A percentile compares a stretch with the other conserved stretches of the same genome.
Evolutionary conservation across 2,113 vertebrate genomes (phyloP).

Genomic region (Nesogale talazaci): DNA sequence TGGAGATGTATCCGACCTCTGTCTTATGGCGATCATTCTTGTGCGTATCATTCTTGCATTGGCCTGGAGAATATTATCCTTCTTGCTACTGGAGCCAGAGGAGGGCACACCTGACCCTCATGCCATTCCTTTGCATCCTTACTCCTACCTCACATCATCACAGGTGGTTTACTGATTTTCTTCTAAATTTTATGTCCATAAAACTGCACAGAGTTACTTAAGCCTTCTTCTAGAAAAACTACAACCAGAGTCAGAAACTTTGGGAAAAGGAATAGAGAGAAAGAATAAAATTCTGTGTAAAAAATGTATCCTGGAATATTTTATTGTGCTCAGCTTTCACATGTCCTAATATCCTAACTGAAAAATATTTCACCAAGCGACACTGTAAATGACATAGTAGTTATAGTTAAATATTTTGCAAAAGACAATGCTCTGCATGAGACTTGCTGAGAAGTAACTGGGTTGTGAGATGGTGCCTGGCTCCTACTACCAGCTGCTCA

Average conservation of each 20-base stretch:
- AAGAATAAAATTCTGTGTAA: background rate
- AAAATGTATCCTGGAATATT: conserved; percentile 14
- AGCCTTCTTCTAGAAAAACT: background rate
- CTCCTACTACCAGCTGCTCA: no score
- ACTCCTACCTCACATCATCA: background rate
- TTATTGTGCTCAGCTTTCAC: background rate
- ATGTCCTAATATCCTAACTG: conserved; percentile 38
- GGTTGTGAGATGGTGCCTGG: no score
- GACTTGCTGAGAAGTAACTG: no score
- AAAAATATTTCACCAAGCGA: background rate
- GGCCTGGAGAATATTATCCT: background rate
- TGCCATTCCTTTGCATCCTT: background rate
- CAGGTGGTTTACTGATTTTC: conserved; percentile 20
- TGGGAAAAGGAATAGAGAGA: background rate
- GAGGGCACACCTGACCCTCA: background rate
- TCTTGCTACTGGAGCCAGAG: background rate
- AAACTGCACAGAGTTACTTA: background rate
- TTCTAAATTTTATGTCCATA: background rate
- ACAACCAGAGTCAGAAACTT: background rate
- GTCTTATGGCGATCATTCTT: no score
- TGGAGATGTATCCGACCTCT: no score
- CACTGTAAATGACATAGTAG: background rate
- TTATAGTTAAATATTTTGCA: background rate
- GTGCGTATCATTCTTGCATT: no score
- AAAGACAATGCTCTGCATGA: conserved; percentile 3